These are phyloP conservation scores for Axinella damicornis DNA, from an alignment of 37 sponge, comb jelly and placozoan species.

Conservation along the genomic window DNA sequence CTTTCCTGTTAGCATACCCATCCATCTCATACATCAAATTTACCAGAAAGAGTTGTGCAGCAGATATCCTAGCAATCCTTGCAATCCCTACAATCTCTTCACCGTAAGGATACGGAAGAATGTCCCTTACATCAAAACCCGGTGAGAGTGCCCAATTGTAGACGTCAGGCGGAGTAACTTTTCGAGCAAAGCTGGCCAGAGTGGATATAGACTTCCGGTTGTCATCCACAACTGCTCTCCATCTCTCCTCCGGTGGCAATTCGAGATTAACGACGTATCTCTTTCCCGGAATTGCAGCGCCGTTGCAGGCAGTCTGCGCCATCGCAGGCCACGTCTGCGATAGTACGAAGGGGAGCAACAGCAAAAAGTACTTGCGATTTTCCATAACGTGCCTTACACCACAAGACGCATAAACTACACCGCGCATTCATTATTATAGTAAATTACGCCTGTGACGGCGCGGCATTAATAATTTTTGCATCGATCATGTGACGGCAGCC, in stretches of 20 bases:
- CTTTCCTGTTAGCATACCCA: conserved; percentile 14
- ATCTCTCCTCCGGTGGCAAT: conserved; percentile 46
- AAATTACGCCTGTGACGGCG: no score
- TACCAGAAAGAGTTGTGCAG: conserved; percentile 20
- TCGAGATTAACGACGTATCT: conserved; percentile 69
- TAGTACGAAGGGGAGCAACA: no score
- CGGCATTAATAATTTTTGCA: no score
- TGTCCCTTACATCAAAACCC: conserved; percentile 51
- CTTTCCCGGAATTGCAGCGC: no score
- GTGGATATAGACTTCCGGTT: conserved; percentile 21
- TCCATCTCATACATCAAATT: conserved; percentile 79
- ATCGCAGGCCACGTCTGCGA: no score
- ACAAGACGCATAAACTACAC: no score
- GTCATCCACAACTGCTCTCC: conserved; percentile 49
- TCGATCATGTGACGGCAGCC: no score
- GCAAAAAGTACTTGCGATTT: no score
- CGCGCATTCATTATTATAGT: no score
- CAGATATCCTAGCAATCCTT: background rate
- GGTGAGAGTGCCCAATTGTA: conserved; percentile 16
- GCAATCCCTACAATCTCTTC: conserved; percentile 70
- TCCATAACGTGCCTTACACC: no score
- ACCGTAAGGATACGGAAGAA: conserved; percentile 73
- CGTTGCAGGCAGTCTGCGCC: no score
- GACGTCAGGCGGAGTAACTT: conserved; percentile 39
- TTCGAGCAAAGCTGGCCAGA: conserved; percentile 26